phyloP scores from a whole-genome alignment of 1,140 invertebrate genomes.

The Drosophila pectinifera region DNA sequence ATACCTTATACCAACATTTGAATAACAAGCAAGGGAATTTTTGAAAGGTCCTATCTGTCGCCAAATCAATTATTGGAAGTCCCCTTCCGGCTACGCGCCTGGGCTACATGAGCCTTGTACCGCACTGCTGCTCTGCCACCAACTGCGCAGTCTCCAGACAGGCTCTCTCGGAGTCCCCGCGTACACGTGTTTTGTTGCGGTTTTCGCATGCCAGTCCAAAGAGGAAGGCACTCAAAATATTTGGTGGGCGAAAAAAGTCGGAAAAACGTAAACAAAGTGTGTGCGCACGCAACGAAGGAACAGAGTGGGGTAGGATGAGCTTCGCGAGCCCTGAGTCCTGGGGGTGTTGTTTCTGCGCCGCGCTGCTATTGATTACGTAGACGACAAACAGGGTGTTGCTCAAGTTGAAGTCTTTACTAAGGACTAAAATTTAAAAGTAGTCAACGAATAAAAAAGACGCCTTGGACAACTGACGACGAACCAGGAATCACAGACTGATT shows the following conservation, averaged over 20 bases:
- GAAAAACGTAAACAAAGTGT: conserved; percentile 80
- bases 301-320: conserved; percentile 71
- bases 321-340: conserved; percentile 13
- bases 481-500: conserved; percentile 37
- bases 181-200: conserved; percentile 77
- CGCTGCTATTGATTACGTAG: conserved; percentile 72
- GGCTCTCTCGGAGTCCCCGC: conserved; percentile 9
- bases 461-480: conserved; percentile 5
- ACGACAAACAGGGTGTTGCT: conserved; percentile 67
- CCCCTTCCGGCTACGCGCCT: conserved; percentile 45
- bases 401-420: conserved; percentile 32
- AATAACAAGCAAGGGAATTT: not conserved
- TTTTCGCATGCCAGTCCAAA: conserved; percentile 58
- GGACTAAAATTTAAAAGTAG: conserved; percentile 47
- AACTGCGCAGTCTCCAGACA: conserved; percentile 43
- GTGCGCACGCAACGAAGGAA: conserved; percentile 70
- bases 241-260: conserved; percentile 55
- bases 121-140: conserved; percentile 10
- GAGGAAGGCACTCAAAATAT: conserved; percentile 65
- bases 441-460: conserved; percentile 43
- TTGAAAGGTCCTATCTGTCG: conserved; percentile 5
- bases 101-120: conserved; percentile 23
- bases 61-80: conserved; percentile 38
- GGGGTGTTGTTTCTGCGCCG: conserved; percentile 55
- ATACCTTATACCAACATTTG: too few species aligned